Evolutionary conservation across 1,140 invertebrate genomes (phyloP).

Genomic region (Penaeus japonicus): DNA sequence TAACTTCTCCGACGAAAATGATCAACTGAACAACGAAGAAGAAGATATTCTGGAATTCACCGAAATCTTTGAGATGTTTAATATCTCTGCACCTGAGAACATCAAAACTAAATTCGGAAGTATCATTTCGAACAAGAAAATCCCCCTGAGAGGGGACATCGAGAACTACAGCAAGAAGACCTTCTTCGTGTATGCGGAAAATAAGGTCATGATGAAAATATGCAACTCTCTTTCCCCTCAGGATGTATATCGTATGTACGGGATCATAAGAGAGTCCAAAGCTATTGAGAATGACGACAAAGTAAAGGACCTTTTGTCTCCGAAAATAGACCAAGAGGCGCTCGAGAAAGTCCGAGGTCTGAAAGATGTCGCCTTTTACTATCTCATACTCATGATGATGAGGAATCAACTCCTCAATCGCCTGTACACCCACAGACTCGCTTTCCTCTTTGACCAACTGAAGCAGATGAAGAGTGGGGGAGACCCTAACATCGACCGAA

Average conservation of each 20-base stretch:
- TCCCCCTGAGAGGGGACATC: background rate
- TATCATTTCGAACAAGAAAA: slow-evolving; percentile 33
- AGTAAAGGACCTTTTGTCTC: slow-evolving; percentile 25
- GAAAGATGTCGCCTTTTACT: slow-evolving; percentile 57
- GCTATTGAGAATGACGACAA: slow-evolving; percentile 20
- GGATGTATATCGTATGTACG: slow-evolving; percentile 37
- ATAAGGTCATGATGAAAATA: slow-evolving; percentile 49
- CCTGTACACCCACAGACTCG: slow-evolving; percentile 53
- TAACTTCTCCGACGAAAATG: slow-evolving; percentile 35
- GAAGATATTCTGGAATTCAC: slow-evolving; percentile 39
- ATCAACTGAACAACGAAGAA: slow-evolving; percentile 11
- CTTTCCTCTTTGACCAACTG: slow-evolving; percentile 41
- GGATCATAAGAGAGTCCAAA: slow-evolving; percentile 17
- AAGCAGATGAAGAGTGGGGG: background rate
- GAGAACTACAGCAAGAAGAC: slow-evolving; percentile 20
- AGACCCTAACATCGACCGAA: background rate
- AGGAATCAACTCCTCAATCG: slow-evolving; percentile 42
- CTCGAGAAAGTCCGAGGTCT: slow-evolving; percentile 34
- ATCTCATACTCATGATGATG: slow-evolving; percentile 44
- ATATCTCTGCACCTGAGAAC: background rate
- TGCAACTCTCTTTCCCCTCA: slow-evolving; percentile 32
- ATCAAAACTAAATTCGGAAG: slow-evolving; percentile 17
- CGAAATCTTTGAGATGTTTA: slow-evolving; percentile 40
- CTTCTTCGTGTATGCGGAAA: slow-evolving; percentile 47
- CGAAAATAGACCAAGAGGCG: background rate